Percentiles rank a stretch among this genome's conserved stretches.
Evolutionary conservation across 2,888 invertebrate genomes (phyloP).

Genomic region (Gordius sp.): DNA sequence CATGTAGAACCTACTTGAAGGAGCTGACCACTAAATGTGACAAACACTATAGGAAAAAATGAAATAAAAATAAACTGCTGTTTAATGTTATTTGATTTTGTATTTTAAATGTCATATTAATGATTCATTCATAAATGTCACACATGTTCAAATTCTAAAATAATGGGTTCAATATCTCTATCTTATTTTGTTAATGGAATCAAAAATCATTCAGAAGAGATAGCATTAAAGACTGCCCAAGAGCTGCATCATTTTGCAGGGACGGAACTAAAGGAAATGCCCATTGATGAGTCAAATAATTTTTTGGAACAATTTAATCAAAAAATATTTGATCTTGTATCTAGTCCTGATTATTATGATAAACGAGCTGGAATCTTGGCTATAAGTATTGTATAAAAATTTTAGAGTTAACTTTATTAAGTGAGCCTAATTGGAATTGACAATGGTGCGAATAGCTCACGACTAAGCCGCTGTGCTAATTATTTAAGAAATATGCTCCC

Average conservation of each 20-base stretch:
- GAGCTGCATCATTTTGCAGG: constrained; percentile 63
- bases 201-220: constrained; percentile 59
- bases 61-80: too few relatives aligned
- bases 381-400: constrained; percentile 35
- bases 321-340: constrained; percentile 81
- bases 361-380: constrained; percentile 81
- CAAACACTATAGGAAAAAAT: too few relatives aligned
- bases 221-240: constrained; percentile 54
- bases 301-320: constrained; percentile 84
- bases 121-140: too few relatives aligned
- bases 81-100: too few relatives aligned
- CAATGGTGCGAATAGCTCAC: not conserved
- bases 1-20: too few relatives aligned
- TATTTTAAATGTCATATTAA: too few relatives aligned
- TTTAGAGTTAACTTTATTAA: constrained; percentile 20
- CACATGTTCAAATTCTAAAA: too few relatives aligned
- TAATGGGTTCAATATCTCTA: constrained; percentile 15
- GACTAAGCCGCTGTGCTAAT: constrained; percentile 4
- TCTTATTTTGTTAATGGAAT: constrained; percentile 46
- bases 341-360: constrained; percentile 47
- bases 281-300: constrained; percentile 57
- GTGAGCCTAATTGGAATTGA: constrained; percentile 11
- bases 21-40: too few relatives aligned
- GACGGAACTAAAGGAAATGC: constrained; percentile 61
- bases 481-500: constrained; percentile 1